Conservation (phyloP, 2,113 vertebrate species). For the Ptilorrhoa leucosticta region DNA sequence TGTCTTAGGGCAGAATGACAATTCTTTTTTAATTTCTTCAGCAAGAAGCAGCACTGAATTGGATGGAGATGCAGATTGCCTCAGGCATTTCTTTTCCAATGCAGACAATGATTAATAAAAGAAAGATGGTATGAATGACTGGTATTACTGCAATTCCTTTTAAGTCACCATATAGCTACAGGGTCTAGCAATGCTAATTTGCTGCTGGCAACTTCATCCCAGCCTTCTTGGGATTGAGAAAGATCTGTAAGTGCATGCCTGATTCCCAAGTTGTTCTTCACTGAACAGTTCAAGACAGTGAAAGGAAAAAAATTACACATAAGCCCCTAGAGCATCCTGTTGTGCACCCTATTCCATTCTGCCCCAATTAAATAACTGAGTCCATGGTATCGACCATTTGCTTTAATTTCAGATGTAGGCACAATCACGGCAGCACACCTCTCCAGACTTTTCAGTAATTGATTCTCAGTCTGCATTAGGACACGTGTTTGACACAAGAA, state of each 20-base stretch:
- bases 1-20: neutral
- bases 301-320: neutral
- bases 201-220: neutral
- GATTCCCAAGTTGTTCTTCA: neutral
- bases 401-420: neutral
- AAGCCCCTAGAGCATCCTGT: neutral
- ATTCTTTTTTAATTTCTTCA: neutral
- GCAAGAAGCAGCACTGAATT: neutral
- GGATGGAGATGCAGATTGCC: neutral
- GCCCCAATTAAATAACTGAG: neutral
- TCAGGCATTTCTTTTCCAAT: neutral
- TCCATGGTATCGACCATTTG: fast-evolving
- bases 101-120: neutral
- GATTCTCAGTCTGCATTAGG: neutral
- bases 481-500: neutral
- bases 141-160: neutral
- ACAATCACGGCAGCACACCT: neutral
- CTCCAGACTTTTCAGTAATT: neutral
- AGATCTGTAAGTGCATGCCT: neutral
- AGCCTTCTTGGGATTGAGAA: neutral
- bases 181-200: neutral
- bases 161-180: neutral
- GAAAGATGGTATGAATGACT: neutral
- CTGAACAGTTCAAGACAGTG: neutral
- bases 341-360: neutral